Conservation (phyloP, 1,140 invertebrate genomes). For the Halyomorpha halys region DNA sequence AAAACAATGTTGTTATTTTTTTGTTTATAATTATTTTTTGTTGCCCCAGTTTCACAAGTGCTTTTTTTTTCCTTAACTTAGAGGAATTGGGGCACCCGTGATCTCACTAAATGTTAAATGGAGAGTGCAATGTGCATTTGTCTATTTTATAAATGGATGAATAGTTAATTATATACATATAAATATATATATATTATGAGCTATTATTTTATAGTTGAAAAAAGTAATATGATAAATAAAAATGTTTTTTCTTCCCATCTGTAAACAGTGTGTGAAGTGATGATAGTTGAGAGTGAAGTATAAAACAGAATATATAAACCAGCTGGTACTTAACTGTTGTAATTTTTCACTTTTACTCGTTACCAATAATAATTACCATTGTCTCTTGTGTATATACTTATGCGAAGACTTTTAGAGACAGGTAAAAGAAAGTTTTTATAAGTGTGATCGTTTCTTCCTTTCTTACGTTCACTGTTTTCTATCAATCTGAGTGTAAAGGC, state of each 20-base stretch:
- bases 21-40: conserved; percentile 14
- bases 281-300: background rate
- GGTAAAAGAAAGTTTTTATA: conserved; percentile 18
- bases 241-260: conserved; percentile 21
- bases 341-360: conserved; percentile 27
- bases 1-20: conserved; percentile 14
- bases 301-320: conserved; percentile 8
- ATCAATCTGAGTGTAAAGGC: conserved; percentile 26
- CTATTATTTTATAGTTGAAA: conserved; percentile 20
- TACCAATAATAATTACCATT: conserved; percentile 28
- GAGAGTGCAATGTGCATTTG: conserved; percentile 26
- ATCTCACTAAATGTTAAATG: conserved; percentile 24
- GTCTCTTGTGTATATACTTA: conserved; percentile 26
- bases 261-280: conserved; percentile 15
- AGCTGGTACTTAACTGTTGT: conserved; percentile 29
- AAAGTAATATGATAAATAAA: conserved; percentile 13
- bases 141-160: conserved; percentile 27
- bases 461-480: conserved; percentile 9
- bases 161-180: conserved; percentile 22
- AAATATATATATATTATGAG: conserved; percentile 18
- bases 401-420: conserved; percentile 23
- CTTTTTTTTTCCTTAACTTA: conserved; percentile 20
- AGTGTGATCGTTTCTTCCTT: conserved; percentile 22
- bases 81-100: conserved; percentile 14
- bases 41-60: conserved; percentile 11